Base-by-base conservation (phyloP, 2,797 vertebrate species). In the Gila robusta region DNA sequence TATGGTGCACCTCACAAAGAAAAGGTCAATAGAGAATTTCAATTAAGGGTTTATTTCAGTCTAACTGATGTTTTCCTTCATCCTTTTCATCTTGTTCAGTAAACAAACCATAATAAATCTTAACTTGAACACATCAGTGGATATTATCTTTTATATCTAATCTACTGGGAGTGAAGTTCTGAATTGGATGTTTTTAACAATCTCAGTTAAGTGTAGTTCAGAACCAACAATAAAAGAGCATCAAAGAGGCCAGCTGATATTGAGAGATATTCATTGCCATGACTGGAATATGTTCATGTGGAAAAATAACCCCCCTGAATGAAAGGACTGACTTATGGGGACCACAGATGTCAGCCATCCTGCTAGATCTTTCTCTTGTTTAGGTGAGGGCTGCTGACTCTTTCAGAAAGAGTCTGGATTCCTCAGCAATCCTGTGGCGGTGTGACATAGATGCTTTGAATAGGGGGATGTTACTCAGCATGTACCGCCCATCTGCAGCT, bases 391-490 rank as follows among this genome's bases (percentile, higher is more conserved):
- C 26, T 79, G 83, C 67, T 47, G 76, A 85, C 76, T 78, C 81
- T 70, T 81, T 28, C 70, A 87, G 81, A 66, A 62, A 85, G 83
- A 80, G 28, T 72, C 35, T 81, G 79, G 64, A 86, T 70, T 84
- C 73, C 39, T 84, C 72, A 81, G 37, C 59, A 86, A 73, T 49
- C 69, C 72, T 78, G 56, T 86, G 82, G 70, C 56, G 56, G 81
- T 77, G 78, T 39, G 54, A 88, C 32, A 85, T 32, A 84, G 83
- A 91, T 88, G 91, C 91, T 92, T 91, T 91, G 87, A 93, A 91
- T 79, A 37, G 70, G 86, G 91, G 93, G 92, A 92, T 92, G 95
- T 94, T 94, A 93, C 94, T 93, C 92, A 88, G 94, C 93, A 94
- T 39, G 92, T 93, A 95, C 92, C 94, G 94, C 94, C 90, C 93